Evolutionary conservation across 2,113 vertebrate species (phyloP).

Genomic region (rat (Rattus norvegicus)): GRCr8 NC_086034.1:48426001-48426500

Average conservation of each 20-base stretch:
- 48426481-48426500: not conserved
- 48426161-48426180: not conserved
- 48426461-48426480: not conserved
- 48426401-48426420: not conserved
- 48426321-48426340: not conserved
- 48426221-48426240: not conserved
- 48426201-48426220: not conserved
- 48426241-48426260: not conserved
- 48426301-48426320: not conserved
- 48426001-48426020: constrained; percentile 48
- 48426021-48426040: constrained; percentile 61
- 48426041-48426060: constrained; percentile 53
- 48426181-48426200: constrained; percentile 49
- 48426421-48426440: not conserved
- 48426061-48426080: constrained; percentile 68
- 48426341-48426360: not conserved
- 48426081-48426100: constrained; percentile 54
- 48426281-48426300: not conserved
- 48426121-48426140: constrained; percentile 29
- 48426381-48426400: not conserved
- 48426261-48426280: not conserved
- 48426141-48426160: constrained; percentile 37
- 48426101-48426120: constrained; percentile 47
- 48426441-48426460: not conserved
- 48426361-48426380: not conserved